Percentiles rank a stretch among this genome's conserved stretches.
Evolutionary conservation across 2,797 vertebrate genomes (phyloP).

Genomic region (Eospalax fontanierii): DNA sequence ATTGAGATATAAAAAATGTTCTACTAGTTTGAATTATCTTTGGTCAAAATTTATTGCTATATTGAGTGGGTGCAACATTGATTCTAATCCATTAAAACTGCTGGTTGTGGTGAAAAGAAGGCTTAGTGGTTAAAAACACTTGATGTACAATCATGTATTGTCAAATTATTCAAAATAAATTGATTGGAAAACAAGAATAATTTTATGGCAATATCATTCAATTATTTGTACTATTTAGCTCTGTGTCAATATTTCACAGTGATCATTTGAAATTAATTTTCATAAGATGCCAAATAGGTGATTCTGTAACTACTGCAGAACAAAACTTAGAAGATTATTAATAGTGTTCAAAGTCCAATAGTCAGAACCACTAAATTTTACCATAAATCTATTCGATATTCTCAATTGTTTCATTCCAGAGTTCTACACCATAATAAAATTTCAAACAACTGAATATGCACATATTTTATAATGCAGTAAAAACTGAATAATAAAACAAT

Average conservation of each 20-base stretch:
- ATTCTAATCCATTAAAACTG: not conserved
- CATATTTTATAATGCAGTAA: not conserved
- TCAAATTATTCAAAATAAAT: no score
- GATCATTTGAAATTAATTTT: not conserved
- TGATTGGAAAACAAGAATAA: not conserved
- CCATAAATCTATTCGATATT: no score
- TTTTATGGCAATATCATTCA: not conserved
- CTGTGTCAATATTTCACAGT: not conserved
- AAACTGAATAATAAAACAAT: not conserved
- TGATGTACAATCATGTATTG: fast-evolving
- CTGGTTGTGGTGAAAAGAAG: not conserved
- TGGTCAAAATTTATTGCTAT: not conserved
- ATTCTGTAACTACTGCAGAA: not conserved
- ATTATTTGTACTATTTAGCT: not conserved
- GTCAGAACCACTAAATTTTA: no score
- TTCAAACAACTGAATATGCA: not conserved
- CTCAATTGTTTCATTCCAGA: no score
- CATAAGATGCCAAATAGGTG: not conserved
- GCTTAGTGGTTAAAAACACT: not conserved
- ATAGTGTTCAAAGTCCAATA: no score
- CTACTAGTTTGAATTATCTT: not conserved
- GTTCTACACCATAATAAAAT: no score
- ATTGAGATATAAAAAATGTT: not conserved
- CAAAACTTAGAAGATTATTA: no score
- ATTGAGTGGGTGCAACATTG: not conserved